phyloP scores from a whole-genome alignment of 2,888 invertebrate species.

The Tiphia femorata region DNA sequence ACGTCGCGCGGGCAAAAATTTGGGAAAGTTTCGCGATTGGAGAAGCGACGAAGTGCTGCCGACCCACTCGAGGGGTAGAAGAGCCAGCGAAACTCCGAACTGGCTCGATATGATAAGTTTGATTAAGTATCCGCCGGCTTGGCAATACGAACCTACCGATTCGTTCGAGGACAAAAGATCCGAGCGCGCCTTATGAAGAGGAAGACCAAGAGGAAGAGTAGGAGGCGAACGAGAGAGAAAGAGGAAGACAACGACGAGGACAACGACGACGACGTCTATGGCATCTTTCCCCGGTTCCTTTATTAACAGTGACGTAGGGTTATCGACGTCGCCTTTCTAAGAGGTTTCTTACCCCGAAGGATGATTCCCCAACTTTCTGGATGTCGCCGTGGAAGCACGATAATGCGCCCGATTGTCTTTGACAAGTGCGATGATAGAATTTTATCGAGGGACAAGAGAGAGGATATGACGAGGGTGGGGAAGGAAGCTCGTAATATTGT shows the following conservation, averaged over 20 bases:
- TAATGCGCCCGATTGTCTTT: constrained; percentile 22
- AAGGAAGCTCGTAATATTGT: constrained; percentile 13
- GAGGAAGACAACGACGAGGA: too few species aligned
- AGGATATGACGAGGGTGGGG: constrained; percentile 15
- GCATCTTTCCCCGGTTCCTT: constrained; percentile 27
- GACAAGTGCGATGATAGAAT: constrained; percentile 22
- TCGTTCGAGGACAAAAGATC: constrained; percentile 38
- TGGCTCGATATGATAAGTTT: constrained; percentile 46
- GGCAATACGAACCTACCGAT: constrained; percentile 19
- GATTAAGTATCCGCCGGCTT: constrained; percentile 42
- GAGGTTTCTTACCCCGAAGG: constrained; percentile 36
- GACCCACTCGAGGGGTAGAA: constrained; percentile 5
- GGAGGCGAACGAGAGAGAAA: too few species aligned
- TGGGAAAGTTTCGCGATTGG: constrained; percentile 38
- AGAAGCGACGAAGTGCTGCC: constrained; percentile 3
- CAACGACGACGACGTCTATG: constrained; percentile 11
- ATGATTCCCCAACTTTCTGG: constrained; percentile 30
- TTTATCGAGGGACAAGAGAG: constrained; percentile 11
- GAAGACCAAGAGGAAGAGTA: too few species aligned
- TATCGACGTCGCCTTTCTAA: constrained; percentile 34
- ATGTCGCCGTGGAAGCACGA: constrained; percentile 17
- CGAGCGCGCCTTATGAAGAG: constrained; percentile 4
- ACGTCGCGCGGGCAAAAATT: constrained; percentile 17
- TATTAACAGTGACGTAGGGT: constrained; percentile 37
- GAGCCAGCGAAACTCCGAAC: constrained; percentile 21